Evolutionary conservation across 2,888 invertebrate species (phyloP).

Genomic region (Drosophila kokeensis): DNA sequence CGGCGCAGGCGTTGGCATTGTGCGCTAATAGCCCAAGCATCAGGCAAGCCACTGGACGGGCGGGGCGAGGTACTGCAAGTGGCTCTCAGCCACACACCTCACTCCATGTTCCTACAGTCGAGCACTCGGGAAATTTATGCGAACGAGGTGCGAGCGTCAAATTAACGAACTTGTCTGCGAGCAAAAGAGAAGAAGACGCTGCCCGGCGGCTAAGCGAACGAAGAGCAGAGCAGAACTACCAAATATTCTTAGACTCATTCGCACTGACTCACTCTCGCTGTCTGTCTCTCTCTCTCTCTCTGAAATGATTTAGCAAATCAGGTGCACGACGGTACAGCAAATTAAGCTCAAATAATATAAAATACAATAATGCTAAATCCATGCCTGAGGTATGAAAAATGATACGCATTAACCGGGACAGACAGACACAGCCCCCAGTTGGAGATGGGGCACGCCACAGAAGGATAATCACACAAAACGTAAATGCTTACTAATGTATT

Average conservation of each 20-base stretch:
- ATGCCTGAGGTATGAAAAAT: slow-evolving; percentile 73
- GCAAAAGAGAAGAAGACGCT: slow-evolving; percentile 26
- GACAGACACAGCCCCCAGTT: background rate
- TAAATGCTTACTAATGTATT: background rate
- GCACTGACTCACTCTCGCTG: background rate
- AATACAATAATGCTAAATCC: slow-evolving; percentile 68
- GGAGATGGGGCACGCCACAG: slow-evolving; percentile 20
- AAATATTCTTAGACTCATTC: slow-evolving; percentile 4
- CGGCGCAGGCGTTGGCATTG: slow-evolving; percentile 66
- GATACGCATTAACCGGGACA: slow-evolving; percentile 58
- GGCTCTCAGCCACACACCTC: slow-evolving; percentile 25
- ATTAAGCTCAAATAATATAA: slow-evolving; percentile 76
- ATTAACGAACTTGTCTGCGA: slow-evolving; percentile 83
- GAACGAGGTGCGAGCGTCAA: slow-evolving; percentile 77
- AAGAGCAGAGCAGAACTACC: slow-evolving; percentile 11
- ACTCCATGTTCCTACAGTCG: background rate
- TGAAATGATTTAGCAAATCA: slow-evolving; percentile 65
- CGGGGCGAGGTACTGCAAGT: slow-evolving; percentile 51
- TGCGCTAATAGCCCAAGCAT: slow-evolving; percentile 68
- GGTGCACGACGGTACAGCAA: slow-evolving; percentile 67
- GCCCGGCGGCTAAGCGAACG: slow-evolving; percentile 32
- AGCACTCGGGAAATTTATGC: slow-evolving; percentile 64
- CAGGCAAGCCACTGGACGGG: slow-evolving; percentile 15
- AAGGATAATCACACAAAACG: background rate
- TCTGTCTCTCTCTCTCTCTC: background rate